Conservation (phyloP, 2,888 invertebrate genomes). For the Melieria picta region DNA sequence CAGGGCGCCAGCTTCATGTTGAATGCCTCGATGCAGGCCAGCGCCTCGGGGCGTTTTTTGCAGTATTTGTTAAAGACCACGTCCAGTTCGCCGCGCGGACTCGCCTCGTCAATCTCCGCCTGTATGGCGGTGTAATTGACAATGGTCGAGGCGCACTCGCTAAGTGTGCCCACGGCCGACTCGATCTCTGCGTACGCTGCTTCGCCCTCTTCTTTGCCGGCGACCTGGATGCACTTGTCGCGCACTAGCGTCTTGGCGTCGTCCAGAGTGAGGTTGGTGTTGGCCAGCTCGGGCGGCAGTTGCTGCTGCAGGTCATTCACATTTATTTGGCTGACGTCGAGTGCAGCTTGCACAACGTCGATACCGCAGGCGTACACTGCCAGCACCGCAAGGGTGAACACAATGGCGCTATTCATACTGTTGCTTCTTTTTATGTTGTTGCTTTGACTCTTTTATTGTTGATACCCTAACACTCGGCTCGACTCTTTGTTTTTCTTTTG, state of each 20-base stretch:
- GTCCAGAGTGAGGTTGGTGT: constrained; percentile 58
- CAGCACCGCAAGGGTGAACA: neutral
- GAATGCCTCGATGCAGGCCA: constrained; percentile 71
- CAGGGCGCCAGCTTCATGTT: constrained; percentile 72
- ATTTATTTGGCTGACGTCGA: constrained; percentile 46
- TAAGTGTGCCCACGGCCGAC: constrained; percentile 62
- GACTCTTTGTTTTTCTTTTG: neutral
- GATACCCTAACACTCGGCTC: no score
- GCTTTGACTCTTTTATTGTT: no score
- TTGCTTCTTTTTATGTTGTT: neutral
- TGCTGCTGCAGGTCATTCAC: constrained; percentile 53
- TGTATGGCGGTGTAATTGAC: constrained; percentile 71
- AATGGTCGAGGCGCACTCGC: constrained; percentile 70
- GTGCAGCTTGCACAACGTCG: neutral
- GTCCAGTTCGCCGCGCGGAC: constrained; percentile 76
- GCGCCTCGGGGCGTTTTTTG: constrained; percentile 67
- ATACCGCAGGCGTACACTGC: neutral
- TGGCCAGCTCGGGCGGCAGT: constrained; percentile 54
- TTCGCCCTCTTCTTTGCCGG: constrained; percentile 66
- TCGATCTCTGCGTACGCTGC: constrained; percentile 70
- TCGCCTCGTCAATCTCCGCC: constrained; percentile 75
- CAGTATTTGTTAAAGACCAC: constrained; percentile 81
- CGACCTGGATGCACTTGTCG: constrained; percentile 75
- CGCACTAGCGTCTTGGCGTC: constrained; percentile 70
- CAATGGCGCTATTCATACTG: no score